phyloP scores from a whole-genome alignment of 2,888 invertebrate genomes.

The Drosophila neonasuta region DNA sequence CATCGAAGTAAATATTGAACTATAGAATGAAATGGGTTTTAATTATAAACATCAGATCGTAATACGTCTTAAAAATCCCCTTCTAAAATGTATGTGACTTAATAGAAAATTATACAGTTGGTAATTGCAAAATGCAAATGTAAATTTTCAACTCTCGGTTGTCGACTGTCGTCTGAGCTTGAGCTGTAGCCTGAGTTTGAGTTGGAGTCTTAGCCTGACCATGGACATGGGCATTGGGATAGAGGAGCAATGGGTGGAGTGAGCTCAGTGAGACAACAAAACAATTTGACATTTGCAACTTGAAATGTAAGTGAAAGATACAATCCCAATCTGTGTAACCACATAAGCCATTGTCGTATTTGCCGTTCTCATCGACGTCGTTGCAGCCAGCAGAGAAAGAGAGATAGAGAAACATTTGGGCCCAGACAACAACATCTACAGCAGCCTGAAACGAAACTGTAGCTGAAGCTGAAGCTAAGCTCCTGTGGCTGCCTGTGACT shows the following conservation, averaged over 20 bases:
- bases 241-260: slow-evolving; percentile 23
- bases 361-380: slow-evolving; percentile 51
- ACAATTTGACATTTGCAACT: slow-evolving; percentile 78
- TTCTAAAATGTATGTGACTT: slow-evolving; percentile 2
- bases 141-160: slow-evolving; percentile 45
- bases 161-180: slow-evolving; percentile 7
- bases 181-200: slow-evolving; percentile 11
- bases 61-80: neutral
- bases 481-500: slow-evolving; percentile 12
- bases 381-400: slow-evolving; percentile 34
- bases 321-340: slow-evolving; percentile 76
- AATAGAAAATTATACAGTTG: slow-evolving; percentile 52
- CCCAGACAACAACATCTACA: slow-evolving; percentile 45
- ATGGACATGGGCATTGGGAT: neutral
- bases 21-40: neutral
- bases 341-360: slow-evolving; percentile 50
- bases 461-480: slow-evolving; percentile 8
- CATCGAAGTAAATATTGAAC: neutral
- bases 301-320: slow-evolving; percentile 81
- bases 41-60: neutral
- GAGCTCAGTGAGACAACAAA: slow-evolving; percentile 52
- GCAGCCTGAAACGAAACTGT: slow-evolving; percentile 17
- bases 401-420: slow-evolving; percentile 13
- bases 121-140: slow-evolving; percentile 71
- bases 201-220: slow-evolving; percentile 8